phyloP scores from a whole-genome alignment of 92 coral and sea anemone genomes.

The Metridium senile region DNA sequence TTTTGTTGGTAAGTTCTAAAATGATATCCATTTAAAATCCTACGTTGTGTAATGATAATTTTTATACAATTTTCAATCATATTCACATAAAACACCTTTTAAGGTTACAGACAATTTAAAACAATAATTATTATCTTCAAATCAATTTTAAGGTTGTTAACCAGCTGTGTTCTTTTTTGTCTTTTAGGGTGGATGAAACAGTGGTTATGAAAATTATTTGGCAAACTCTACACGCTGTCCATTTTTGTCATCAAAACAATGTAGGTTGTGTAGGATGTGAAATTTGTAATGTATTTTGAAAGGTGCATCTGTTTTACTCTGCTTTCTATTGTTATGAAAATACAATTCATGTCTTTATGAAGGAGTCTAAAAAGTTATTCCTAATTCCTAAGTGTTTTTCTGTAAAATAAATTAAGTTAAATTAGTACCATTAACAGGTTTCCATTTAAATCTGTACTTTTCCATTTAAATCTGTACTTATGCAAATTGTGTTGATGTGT shows the following conservation, averaged over 20 bases:
- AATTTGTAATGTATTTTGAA: not conserved
- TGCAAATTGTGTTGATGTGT: too few relatives aligned
- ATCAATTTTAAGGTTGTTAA: not conserved
- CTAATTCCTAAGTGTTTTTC: too few relatives aligned
- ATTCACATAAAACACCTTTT: too few relatives aligned
- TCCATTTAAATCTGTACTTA: too few relatives aligned
- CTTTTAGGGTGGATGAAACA: slow-evolving; percentile 62
- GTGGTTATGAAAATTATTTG: slow-evolving; percentile 67
- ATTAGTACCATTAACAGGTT: too few relatives aligned
- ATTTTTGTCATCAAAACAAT: slow-evolving; percentile 76
- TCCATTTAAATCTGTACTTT: too few relatives aligned
- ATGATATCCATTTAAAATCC: too few relatives aligned
- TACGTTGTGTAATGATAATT: too few relatives aligned
- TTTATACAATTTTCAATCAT: too few relatives aligned
- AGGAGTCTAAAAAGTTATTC: too few relatives aligned
- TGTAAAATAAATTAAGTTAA: too few relatives aligned
- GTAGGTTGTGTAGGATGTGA: slow-evolving; percentile 44
- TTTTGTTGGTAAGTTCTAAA: too few relatives aligned
- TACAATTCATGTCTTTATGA: not conserved
- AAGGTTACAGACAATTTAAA: not conserved
- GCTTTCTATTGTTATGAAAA: not conserved
- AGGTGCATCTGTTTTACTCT: not conserved
- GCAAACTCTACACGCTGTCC: slow-evolving; percentile 83
- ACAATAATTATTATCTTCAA: not conserved
- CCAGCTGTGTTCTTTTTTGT: not conserved